Conservation (phyloP, 2,888 invertebrate species). For the Steinernema carpocapsae region DNA sequence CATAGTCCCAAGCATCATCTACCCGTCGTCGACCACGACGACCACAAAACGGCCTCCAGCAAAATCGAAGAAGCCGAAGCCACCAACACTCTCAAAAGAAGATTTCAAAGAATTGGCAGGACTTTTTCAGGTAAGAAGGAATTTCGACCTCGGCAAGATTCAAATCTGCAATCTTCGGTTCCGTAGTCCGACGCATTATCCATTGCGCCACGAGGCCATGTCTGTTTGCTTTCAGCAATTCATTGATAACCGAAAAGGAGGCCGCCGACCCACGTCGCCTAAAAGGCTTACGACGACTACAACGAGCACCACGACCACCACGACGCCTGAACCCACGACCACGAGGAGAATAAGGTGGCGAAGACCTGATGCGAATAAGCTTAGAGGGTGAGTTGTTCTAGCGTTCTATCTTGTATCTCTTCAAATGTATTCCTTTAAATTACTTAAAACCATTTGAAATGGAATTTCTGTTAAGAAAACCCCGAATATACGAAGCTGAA, state of each 20-base stretch:
- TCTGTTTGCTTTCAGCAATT: neutral
- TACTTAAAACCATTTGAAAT: no score
- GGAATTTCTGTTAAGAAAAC: no score
- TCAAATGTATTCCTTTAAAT: neutral
- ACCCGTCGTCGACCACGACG: neutral
- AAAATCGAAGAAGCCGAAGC: constrained; percentile 41
- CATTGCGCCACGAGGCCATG: no score
- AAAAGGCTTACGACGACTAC: constrained; percentile 32
- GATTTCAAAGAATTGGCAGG: constrained; percentile 31
- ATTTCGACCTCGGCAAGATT: no score
- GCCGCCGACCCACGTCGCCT: constrained; percentile 13
- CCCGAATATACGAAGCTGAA: no score
- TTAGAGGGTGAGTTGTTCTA: neutral
- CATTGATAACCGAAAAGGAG: constrained; percentile 21
- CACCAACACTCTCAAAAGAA: constrained; percentile 34
- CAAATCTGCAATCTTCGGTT: no score
- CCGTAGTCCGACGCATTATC: no score
- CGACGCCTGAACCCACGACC: constrained; percentile 6
- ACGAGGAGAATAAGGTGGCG: neutral
- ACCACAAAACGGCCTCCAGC: neutral
- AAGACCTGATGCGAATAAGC: neutral
- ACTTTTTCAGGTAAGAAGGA: constrained; percentile 30
- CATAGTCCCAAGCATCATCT: constrained; percentile 17
- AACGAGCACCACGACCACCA: constrained; percentile 22
- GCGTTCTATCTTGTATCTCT: neutral